Evolutionary conservation across 2,888 invertebrate species (phyloP), one percentile per base, ranked within the genome.

Genomic region (Microctonus brassicae): DNA sequence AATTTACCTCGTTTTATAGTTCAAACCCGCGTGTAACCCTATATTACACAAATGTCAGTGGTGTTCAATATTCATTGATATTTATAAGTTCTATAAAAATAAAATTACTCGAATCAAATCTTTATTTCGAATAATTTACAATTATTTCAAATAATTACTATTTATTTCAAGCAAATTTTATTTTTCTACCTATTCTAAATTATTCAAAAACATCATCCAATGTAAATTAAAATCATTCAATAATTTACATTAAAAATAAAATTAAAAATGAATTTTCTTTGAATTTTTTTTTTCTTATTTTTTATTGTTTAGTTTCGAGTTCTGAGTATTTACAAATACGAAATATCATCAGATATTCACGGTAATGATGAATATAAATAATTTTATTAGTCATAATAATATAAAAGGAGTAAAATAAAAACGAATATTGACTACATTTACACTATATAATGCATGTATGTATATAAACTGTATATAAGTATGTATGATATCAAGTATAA

Each of bases 1-100:
- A 87, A 87, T 87, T 87, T 87, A 86, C 86, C 85, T 86, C 86
- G 87, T 87, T 87, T 87, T 87, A 87, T 86, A 87, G 87, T 86
- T 86, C 83, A 87, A 87, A 87, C n/a, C n/a, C 87, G 20, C 47
- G 17, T 86, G 87, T 85, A 85, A 86, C 82, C 83, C 84, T 84
- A 82, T 57, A 66, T 3, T 22, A 57, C 26, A 68, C 65, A 63
- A 62, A 10, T 34, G 22, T n/a, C 73, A 74, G 75, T 33, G 75
- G 77, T 78, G 79, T 81, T 83, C 84, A 78, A 81, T 63, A 53
- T 69, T 13, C 65, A 61, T 47, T 69, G 3, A 13, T 22, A 22
- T 26, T 22, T 4, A 55, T 26, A 7, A 10, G 3, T 55, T 26
- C 5, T 52, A 2, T 3, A 9, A 4, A 17, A 52, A n/a, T n/a